phyloP scores from a whole-genome alignment of 2,888 invertebrate species.

The Drosophila meridiana region DNA sequence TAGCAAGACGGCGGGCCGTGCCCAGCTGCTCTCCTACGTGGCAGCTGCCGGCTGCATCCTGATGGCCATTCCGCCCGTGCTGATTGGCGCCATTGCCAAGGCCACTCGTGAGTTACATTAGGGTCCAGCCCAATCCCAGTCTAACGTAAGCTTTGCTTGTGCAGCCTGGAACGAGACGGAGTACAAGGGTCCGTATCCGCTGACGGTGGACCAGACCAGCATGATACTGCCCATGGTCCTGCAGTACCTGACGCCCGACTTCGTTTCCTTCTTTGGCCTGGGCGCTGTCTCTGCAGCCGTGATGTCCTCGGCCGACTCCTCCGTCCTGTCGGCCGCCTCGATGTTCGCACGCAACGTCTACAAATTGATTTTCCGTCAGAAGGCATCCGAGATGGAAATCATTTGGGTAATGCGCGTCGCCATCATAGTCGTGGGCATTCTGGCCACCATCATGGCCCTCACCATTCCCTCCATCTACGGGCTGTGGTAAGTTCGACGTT shows the following conservation, averaged over 20 bases:
- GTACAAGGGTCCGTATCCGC: constrained; percentile 91
- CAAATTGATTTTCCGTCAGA: constrained; percentile 97
- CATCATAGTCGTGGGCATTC: constrained; percentile 95
- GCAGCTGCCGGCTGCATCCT: constrained; percentile 97
- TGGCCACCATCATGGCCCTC: constrained; percentile 98
- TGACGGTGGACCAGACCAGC: constrained; percentile 92
- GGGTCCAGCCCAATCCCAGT: not conserved
- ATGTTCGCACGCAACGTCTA: constrained; percentile 99
- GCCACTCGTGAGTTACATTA: constrained; percentile 90
- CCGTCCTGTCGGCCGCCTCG: constrained; percentile 98
- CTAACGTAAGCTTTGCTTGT: not conserved
- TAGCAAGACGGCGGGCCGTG: constrained; percentile 96
- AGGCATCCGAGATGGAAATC: constrained; percentile 98
- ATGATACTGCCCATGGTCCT: constrained; percentile 99
- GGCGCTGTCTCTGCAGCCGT: constrained; percentile 99
- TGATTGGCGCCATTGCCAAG: constrained; percentile 98
- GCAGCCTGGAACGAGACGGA: constrained; percentile 98
- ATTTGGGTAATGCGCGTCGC: constrained; percentile 97
- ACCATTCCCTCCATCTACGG: constrained; percentile 99
- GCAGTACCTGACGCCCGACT: constrained; percentile 97
- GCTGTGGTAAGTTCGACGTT: constrained; percentile 90
- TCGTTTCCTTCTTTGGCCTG: constrained; percentile 98
- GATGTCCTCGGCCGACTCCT: constrained; percentile 99
- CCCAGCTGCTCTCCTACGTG: constrained; percentile 97
- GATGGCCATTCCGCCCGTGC: constrained; percentile 98